These are phyloP conservation scores for Lordiphosa clarofinis DNA, from an alignment of 1,140 invertebrate species.

Conservation along the genomic window DNA sequence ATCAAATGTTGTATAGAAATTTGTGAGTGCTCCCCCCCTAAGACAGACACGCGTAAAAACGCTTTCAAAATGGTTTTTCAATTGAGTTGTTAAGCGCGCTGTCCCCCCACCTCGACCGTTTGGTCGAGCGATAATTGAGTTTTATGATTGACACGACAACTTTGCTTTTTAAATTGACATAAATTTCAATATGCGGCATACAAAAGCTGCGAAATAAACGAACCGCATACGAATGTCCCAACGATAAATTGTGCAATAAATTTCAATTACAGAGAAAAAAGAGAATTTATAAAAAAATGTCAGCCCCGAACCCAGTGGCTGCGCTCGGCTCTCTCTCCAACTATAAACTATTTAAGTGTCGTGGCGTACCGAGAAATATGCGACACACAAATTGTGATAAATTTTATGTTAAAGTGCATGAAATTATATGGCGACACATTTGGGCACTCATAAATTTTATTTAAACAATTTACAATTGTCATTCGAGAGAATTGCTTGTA, in stretches of 20 bases:
- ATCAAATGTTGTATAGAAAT: constrained; percentile 54
- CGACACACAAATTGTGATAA: constrained; percentile 73
- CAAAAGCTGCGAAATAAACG: constrained; percentile 36
- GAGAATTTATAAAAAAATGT: constrained; percentile 18
- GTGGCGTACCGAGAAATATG: constrained; percentile 53
- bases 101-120: constrained; percentile 12
- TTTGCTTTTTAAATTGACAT: constrained; percentile 78
- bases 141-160: constrained; percentile 77
- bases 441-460: constrained; percentile 76
- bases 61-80: constrained; percentile 64
- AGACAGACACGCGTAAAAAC: constrained; percentile 68
- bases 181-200: constrained; percentile 72
- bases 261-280: constrained; percentile 67
- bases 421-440: constrained; percentile 77
- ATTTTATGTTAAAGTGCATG: constrained; percentile 77
- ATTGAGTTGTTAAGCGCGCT: constrained; percentile 61
- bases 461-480: constrained; percentile 78
- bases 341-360: constrained; percentile 63
- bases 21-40: constrained; percentile 22
- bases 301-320: constrained; percentile 8
- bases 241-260: constrained; percentile 77
- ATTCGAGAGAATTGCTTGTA: constrained; percentile 65
- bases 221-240: constrained; percentile 36
- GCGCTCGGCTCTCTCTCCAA: neutral
- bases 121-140: constrained; percentile 70